Base-by-base conservation (phyloP, 2,888 invertebrate genomes). In the Eupithecia exiguata region DNA sequence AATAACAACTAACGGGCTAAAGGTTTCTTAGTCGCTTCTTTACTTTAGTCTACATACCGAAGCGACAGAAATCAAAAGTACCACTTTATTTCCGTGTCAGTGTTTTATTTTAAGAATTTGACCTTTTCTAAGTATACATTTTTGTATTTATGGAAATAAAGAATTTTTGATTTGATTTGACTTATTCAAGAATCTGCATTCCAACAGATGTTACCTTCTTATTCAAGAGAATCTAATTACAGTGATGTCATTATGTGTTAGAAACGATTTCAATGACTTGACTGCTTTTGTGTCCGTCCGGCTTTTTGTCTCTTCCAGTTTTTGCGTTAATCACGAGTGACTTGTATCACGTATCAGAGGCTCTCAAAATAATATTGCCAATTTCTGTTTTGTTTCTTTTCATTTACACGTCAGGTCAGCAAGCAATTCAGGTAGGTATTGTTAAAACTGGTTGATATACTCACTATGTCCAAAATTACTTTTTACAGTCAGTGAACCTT, bases 161-260 rank as follows among this genome's bases (percentile, higher is more conserved):
- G n/a, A n/a, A n/a, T n/a, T n/a, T n/a, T n/a, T n/a, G n/a, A n/a
- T n/a, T n/a, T n/a, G n/a, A n/a, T n/a, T n/a, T n/a, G n/a, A n/a
- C n/a, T n/a, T 49, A 18, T 53, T 53, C 21, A 21, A 58, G 58
- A 58, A 58, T 53, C 21, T 53, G 53, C 53, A n/a, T 58, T 25
- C 58, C 14, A 12, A 4, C 12, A 58, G n/a, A 25, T 58, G 21
- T 10, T 53, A 53, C 35, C 18, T n/a, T 38, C 10, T 63, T 36
- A 36, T 36, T n/a, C n/a, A 65, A 38, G 10, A 66, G 16, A 66
- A 66, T 61, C 43, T 75, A 68, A 73, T 61, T 67, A 68, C 18
- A 68, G 75, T 77, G 77, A 77, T 74, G 74, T 75, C 75, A 75
- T 70, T 71, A 38, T 43, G 66, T 46, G 62, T 70, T 62, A 49